Base-by-base conservation (phyloP, 2,888 invertebrate species). In the Cantharis nigra region DNA sequence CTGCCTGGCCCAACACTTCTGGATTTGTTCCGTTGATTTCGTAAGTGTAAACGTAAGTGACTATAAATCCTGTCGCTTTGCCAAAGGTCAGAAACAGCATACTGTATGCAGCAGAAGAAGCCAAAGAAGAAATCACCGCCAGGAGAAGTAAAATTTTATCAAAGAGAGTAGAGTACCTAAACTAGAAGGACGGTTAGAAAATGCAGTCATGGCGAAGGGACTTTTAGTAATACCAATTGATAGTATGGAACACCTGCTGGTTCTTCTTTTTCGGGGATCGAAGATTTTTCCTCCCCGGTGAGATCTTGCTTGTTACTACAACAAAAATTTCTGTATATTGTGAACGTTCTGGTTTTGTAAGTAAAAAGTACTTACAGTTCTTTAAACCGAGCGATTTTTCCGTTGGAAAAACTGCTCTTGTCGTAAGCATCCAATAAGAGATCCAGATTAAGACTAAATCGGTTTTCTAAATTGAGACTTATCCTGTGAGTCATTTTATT, bases 71-170 rank as follows among this genome's bases (percentile, higher is more conserved):
- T 0, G 93, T 89, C 9, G 95, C 87, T 73, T 90, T 87, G 1
- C 94, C 93, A 83, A 94, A 92, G 18, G 95, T 89, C 7, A 93
- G 87, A 13, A 93, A 92, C 87, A 94, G 94, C 1, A 93, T 83
- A 0, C 95, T 95, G 67, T 93, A 91, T 26, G 92, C 90, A 3
- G 91, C 85, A 0, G 94, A 94, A 0, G 92, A 92, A 26, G 89
- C 86, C 3, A 92, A 81, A 0, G 93, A 91, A 71, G 89, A 90
- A 71, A 92, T n/a, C 9, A 92, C 80, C 0, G 93, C 94, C 10
- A 92, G 74, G 11, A 86, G 79, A 81, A 95, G 91, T 78, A 91
- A 89, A 0, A 90, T 78, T 83, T 89, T 91, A 85, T 95, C 94
- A 76, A 81, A 86, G 13, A 75, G 84, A 0, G 91, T 91, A 11